A percentile compares a stretch with the other conserved stretches of the same genome.
phyloP scores from a whole-genome alignment of 2,888 invertebrate species.

The Phengaris arion region DNA sequence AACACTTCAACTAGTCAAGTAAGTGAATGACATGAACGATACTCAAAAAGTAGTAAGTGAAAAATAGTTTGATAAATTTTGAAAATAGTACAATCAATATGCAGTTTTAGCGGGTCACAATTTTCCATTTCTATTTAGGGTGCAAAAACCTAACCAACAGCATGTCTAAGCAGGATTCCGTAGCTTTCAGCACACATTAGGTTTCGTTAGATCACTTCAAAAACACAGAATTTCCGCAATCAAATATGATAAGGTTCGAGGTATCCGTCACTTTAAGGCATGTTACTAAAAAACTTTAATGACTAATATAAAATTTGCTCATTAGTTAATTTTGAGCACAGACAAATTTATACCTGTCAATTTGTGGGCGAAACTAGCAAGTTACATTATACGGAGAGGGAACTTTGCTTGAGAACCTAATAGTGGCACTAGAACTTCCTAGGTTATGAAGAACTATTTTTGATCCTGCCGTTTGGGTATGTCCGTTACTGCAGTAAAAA shows the following conservation, averaged over 20 bases:
- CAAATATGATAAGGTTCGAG: neutral
- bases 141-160: no score
- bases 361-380: conserved; percentile 5
- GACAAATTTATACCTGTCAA: conserved; percentile 3
- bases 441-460: conserved; percentile 11
- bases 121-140: no score
- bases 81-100: neutral
- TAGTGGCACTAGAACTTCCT: neutral
- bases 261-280: neutral
- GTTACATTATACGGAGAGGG: neutral
- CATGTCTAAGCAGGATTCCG: no score
- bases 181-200: no score
- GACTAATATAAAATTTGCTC: neutral
- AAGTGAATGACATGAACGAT: no score
- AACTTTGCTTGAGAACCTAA: conserved; percentile 4
- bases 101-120: neutral
- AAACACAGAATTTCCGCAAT: neutral
- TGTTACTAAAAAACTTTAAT: neutral
- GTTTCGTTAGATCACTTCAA: no score
- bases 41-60: neutral
- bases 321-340: conserved; percentile 4
- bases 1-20: neutral
- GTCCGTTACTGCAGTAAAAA: no score
- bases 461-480: neutral
- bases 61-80: neutral